Conservation (phyloP, 2,888 invertebrate species). For the Netelia virgata region DNA sequence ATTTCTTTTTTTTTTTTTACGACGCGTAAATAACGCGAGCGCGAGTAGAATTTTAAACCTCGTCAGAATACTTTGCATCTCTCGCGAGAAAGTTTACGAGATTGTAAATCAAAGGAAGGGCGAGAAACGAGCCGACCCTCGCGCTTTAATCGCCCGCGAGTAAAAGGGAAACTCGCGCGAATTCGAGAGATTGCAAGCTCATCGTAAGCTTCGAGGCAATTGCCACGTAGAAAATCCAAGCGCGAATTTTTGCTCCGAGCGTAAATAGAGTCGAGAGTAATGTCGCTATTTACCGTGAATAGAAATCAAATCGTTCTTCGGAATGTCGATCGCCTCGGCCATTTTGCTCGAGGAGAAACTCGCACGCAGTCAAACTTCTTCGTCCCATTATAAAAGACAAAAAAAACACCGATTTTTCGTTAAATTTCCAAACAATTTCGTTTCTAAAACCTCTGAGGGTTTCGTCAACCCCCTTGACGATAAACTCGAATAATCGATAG, state of each 20-base stretch:
- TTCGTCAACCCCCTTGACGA: not conserved
- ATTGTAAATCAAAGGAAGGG: slow-evolving; percentile 76
- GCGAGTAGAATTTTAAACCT: not conserved
- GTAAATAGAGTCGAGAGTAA: too few species aligned
- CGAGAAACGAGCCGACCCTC: slow-evolving; percentile 34
- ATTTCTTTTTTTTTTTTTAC: too few species aligned
- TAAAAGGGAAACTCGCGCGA: slow-evolving; percentile 71
- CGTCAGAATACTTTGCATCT: slow-evolving; percentile 62
- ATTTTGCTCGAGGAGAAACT: too few species aligned
- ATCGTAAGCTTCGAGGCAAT: slow-evolving; percentile 59
- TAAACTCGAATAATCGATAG: not conserved
- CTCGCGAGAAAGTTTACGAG: slow-evolving; percentile 75
- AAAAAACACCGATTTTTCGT: too few species aligned
- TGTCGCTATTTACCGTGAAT: not conserved
- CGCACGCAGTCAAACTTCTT: too few species aligned
- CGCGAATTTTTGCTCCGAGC: too few species aligned
- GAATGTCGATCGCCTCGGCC: too few species aligned
- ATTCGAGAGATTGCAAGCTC: slow-evolving; percentile 65
- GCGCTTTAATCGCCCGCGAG: slow-evolving; percentile 76
- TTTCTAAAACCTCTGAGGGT: too few species aligned
- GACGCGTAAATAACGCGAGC: too few species aligned
- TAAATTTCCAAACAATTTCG: too few species aligned
- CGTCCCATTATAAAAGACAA: too few species aligned
- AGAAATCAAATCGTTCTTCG: too few species aligned
- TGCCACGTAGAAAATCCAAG: slow-evolving; percentile 12